phyloP scores from a whole-genome alignment of 2,113 vertebrate genomes.

The Muntiacus reevesi region DNA sequence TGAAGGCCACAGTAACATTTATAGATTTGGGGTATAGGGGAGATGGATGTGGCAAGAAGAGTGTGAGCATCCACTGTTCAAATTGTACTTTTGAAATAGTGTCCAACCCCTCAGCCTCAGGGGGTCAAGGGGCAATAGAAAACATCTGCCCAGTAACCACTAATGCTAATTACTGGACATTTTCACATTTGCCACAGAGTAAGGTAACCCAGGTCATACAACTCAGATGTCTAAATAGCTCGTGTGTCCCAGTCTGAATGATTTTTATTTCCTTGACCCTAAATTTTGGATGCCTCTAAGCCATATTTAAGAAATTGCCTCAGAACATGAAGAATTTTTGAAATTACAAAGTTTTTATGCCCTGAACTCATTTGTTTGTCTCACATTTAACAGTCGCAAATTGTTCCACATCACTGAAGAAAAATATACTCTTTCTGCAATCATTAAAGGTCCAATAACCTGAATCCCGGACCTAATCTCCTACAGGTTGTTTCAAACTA shows the following conservation, averaged over 20 bases:
- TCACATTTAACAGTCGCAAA: not conserved
- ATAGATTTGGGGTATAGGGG: too few species aligned
- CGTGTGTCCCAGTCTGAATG: accelerated
- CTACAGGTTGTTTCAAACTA: not conserved
- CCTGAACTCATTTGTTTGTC: not conserved
- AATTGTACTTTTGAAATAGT: accelerated
- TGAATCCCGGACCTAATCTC: not conserved
- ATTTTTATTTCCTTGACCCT: not conserved
- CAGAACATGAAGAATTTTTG: not conserved
- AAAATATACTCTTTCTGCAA: not conserved
- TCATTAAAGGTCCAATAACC: not conserved
- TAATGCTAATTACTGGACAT: accelerated
- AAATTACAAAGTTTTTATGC: not conserved
- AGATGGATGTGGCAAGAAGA: not conserved
- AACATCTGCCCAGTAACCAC: not conserved
- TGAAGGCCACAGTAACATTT: accelerated
- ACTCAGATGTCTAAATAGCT: not conserved
- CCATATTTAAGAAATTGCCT: not conserved
- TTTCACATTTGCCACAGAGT: not conserved
- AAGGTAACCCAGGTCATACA: accelerated
- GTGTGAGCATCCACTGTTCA: accelerated
- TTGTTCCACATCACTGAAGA: not conserved
- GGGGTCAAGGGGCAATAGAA: not conserved
- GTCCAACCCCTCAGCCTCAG: too few species aligned
- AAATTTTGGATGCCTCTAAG: not conserved